Conservation (phyloP, 2,888 invertebrate species). For the Heliconius cydno region DNA sequence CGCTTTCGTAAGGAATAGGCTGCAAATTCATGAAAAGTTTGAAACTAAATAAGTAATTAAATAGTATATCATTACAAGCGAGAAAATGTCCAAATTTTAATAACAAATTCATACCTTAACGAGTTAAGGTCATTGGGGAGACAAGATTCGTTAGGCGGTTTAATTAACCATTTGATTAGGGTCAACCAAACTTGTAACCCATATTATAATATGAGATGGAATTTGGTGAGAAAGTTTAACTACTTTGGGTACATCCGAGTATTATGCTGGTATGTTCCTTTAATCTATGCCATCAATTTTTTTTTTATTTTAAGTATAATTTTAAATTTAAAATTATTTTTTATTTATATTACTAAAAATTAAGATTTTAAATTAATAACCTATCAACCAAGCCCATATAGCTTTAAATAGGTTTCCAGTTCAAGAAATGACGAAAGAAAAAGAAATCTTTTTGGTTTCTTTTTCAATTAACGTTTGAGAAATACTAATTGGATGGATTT, state of each 20-base stretch:
- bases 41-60: background rate
- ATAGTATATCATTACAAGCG: background rate
- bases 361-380: too few species aligned
- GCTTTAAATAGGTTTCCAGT: too few species aligned
- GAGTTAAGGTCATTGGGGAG: background rate
- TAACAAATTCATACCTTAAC: constrained; percentile 16
- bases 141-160: constrained; percentile 22
- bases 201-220: constrained; percentile 20
- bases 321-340: too few species aligned
- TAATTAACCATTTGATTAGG: constrained; percentile 30
- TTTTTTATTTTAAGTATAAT: background rate
- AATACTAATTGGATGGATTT: too few species aligned
- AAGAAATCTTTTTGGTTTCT: too few species aligned
- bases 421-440: too few species aligned
- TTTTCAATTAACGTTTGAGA: too few species aligned
- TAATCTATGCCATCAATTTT: background rate
- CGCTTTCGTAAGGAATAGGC: background rate
- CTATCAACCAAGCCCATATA: too few species aligned
- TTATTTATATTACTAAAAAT: too few species aligned
- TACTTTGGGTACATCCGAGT: background rate
- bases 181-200: constrained; percentile 9
- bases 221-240: constrained; percentile 15
- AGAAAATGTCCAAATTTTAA: background rate
- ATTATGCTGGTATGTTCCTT: background rate
- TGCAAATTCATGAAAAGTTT: background rate